phyloP scores from a whole-genome alignment of 2,797 vertebrate genomes.

The Lacerta viridis region DNA sequence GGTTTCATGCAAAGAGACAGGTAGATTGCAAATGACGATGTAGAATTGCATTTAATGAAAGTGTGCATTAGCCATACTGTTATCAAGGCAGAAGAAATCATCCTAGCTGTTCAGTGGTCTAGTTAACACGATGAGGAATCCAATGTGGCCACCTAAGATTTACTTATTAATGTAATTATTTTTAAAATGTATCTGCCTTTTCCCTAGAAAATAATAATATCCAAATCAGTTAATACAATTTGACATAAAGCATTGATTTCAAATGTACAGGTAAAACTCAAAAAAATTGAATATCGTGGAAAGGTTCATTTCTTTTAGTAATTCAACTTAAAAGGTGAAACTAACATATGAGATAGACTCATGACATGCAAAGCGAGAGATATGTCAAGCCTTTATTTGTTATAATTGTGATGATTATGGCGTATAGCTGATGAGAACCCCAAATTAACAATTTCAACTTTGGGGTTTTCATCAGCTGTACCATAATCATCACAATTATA shows the following conservation, averaged over 20 bases:
- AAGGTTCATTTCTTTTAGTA: no score
- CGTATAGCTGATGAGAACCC: no score
- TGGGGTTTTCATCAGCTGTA: no score
- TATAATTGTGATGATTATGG: no score
- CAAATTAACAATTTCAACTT: no score
- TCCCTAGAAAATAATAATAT: neutral
- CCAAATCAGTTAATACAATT: neutral
- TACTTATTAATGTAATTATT: neutral
- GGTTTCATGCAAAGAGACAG: slow-evolving; percentile 58
- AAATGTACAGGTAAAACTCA: neutral
- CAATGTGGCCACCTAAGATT: neutral
- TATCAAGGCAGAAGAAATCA: neutral
- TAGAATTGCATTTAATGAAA: slow-evolving; percentile 69
- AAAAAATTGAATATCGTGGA: no score
- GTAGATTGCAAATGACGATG: slow-evolving; percentile 61
- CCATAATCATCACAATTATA: no score
- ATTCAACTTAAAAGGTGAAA: no score
- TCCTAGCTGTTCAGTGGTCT: neutral
- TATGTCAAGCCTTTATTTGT: no score
- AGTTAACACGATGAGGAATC: neutral
- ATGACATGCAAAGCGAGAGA: no score
- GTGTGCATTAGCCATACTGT: slow-evolving; percentile 43
- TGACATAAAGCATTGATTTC: neutral
- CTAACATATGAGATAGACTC: no score
- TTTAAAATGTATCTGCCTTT: neutral